Evolutionary conservation across 2,797 vertebrate genomes (phyloP).

Genomic region (Betta splendens): DNA sequence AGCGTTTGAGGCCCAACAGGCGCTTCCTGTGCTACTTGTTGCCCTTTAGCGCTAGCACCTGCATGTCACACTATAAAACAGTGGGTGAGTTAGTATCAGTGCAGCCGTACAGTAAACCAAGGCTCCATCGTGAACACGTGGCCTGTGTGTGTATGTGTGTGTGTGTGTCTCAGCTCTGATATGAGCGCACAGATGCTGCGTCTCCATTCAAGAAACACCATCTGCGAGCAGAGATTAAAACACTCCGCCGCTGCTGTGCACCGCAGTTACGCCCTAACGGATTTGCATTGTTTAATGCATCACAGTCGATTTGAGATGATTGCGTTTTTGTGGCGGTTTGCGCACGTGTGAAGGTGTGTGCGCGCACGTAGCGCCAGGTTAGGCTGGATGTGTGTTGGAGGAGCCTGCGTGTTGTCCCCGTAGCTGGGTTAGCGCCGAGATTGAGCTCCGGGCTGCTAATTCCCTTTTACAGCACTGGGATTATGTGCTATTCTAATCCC

Average conservation of each 20-base stretch:
- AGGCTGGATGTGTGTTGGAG: conserved; percentile 14
- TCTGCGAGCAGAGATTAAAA: conserved; percentile 67
- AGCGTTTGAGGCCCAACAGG: neutral
- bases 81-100: conserved; percentile 26
- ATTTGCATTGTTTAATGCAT: conserved; percentile 25
- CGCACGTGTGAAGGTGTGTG: neutral
- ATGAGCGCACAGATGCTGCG: conserved; percentile 58
- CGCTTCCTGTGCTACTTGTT: neutral
- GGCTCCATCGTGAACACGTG: conserved; percentile 34
- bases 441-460: conserved; percentile 74
- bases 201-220: conserved; percentile 64
- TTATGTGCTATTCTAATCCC: conserved; percentile 83
- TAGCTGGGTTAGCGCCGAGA: conserved; percentile 57
- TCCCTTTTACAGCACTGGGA: conserved; percentile 77
- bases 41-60: neutral
- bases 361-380: conserved; percentile 10
- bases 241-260: conserved; percentile 22
- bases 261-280: conserved; percentile 25
- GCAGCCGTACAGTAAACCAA: conserved; percentile 31
- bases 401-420: conserved; percentile 43
- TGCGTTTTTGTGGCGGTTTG: neutral
- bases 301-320: conserved; percentile 16
- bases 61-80: conserved; percentile 1
- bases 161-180: no score
- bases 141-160: conserved; percentile 39